A percentile compares a stretch with the other conserved stretches of the same genome.
Evolutionary conservation across 2,113 vertebrate genomes (phyloP).

Genomic region (Prunella himalayana): DNA sequence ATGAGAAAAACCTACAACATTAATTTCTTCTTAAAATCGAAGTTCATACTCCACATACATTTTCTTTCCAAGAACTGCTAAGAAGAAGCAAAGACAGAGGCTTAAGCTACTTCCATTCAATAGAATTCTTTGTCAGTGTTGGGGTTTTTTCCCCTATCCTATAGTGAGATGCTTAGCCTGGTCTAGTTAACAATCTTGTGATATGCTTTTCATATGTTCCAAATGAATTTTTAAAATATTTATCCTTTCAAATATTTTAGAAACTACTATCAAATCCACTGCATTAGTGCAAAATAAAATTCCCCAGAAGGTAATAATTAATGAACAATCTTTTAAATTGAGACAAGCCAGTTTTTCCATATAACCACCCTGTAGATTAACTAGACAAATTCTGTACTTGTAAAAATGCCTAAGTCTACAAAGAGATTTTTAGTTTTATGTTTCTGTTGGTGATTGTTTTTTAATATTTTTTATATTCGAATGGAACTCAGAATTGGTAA

Average conservation of each 20-base stretch:
- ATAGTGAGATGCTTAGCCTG: background rate
- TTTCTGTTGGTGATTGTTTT: background rate
- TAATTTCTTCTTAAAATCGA: background rate
- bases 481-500: background rate
- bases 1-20: background rate
- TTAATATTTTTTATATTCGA: background rate
- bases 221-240: background rate
- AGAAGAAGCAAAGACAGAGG: background rate
- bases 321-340: background rate
- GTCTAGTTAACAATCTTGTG: background rate
- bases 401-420: background rate
- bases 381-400: background rate
- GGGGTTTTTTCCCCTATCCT: fast-evolving
- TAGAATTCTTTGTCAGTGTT: background rate
- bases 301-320: background rate
- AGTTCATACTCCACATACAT: background rate
- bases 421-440: background rate
- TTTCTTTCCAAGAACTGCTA: background rate
- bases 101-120: background rate
- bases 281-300: background rate
- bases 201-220: background rate
- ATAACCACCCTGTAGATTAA: background rate
- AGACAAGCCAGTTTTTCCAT: background rate
- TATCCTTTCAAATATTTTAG: background rate
- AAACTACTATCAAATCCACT: background rate